A percentile compares a stretch with the other conserved stretches of the same genome.
phyloP scores from a whole-genome alignment of 2,888 invertebrate species.

The Drosophila acutilabella region DNA sequence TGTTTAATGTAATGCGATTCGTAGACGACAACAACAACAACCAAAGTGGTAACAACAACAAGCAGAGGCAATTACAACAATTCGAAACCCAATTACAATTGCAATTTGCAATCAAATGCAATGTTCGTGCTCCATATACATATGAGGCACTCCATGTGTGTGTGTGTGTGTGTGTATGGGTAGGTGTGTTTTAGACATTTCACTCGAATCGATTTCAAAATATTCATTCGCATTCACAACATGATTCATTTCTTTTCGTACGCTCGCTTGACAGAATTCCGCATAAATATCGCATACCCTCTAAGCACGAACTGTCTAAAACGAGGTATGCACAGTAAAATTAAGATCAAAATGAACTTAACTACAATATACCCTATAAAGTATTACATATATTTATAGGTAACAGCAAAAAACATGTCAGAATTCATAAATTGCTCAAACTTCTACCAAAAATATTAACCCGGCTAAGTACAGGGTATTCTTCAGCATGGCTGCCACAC shows the following conservation, averaged over 20 bases:
- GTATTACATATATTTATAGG: no score
- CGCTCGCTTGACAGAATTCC: conserved; percentile 48
- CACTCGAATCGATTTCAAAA: conserved; percentile 62
- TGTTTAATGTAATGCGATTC: conserved; percentile 42
- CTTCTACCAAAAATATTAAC: no score
- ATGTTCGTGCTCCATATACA: conserved; percentile 67
- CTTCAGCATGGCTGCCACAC: conserved; percentile 21
- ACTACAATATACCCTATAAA: no score
- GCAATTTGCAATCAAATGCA: conserved; percentile 67
- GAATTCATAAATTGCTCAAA: no score
- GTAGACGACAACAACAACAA: conserved; percentile 37
- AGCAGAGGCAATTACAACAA: conserved; percentile 67
- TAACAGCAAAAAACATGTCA: no score
- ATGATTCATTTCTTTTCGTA: conserved; percentile 48
- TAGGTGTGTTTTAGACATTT: conserved; percentile 62
- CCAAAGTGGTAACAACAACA: conserved; percentile 18
- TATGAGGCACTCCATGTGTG: background rate
- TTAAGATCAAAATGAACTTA: no score
- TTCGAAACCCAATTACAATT: conserved; percentile 62
- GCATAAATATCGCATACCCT: conserved; percentile 56
- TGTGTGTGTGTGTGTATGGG: conserved; percentile 7
- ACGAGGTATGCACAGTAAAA: background rate
- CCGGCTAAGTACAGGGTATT: conserved; percentile 11
- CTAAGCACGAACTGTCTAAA: background rate
- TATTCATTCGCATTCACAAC: conserved; percentile 56